phyloP scores from a whole-genome alignment of 1,140 invertebrate genomes.

The Drosophila kanapiae region DNA sequence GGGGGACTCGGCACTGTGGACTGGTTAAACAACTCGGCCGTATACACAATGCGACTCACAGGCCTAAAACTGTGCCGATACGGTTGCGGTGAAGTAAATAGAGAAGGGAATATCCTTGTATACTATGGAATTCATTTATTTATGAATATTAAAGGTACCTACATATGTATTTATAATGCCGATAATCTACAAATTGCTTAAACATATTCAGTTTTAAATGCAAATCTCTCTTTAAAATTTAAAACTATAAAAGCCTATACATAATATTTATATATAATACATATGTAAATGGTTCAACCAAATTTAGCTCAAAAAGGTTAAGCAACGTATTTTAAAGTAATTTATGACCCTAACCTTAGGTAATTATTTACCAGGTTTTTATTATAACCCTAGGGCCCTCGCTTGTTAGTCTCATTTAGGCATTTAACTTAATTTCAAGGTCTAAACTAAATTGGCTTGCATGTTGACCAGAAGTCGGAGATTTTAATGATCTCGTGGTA shows the following conservation, averaged over 20 bases:
- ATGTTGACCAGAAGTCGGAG: not conserved
- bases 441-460: not conserved
- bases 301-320: not conserved
- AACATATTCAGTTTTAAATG: not conserved
- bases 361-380: not conserved
- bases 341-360: not conserved
- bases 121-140: not conserved
- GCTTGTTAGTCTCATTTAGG: not conserved
- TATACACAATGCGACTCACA: conserved; percentile 17
- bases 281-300: not conserved
- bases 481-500: not conserved
- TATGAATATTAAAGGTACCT: too few species aligned
- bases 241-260: not conserved
- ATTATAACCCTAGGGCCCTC: not conserved
- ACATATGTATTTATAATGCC: too few species aligned
- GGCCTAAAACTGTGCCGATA: conserved; percentile 27
- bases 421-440: not conserved
- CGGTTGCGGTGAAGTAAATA: conserved; percentile 4
- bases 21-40: conserved; percentile 9
- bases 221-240: not conserved
- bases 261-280: not conserved
- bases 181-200: not conserved
- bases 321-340: not conserved
- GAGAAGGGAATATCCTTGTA: not conserved
- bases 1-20: conserved; percentile 15